Base-by-base conservation (phyloP, 2,797 vertebrate species). In the Melanotaenia maccullochi region DNA sequence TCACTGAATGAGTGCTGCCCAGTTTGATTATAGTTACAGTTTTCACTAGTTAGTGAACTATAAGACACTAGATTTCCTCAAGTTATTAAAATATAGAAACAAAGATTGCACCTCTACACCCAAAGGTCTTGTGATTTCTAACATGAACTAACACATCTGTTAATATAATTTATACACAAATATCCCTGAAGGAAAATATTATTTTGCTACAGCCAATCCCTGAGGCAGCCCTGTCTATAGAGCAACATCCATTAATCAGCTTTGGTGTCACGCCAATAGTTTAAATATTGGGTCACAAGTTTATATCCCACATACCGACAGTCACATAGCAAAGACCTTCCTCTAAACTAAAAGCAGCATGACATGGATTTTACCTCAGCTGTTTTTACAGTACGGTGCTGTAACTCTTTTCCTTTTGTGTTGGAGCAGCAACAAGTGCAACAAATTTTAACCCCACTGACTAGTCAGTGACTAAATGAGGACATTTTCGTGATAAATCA, bases 271-370 rank as follows among this genome's bases (percentile, higher is more conserved):
- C 25, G 25, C 18, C 25, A 55, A 55, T 25, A 44, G 30, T 35
- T 47, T 13, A 35, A 71, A 40, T 64, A 54, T 69, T 69, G 52
- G 65, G 63, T 55, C 28, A 38, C 47, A 57, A 25, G 30, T 64
- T 56, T 49, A 36, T 25, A 63, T 47, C 36, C 35, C 18, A 42
- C 18, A 25, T 30, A 60, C 60, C 18, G 44, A 32, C 32, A 0
- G 4, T 60, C 14, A 63, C 6, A 35, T 1, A 24, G 14, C 38
- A 65, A 71, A 60, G 30, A 63, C 35, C 8, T 24, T 20, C 40
- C 24, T 62, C 20, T 18, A 74, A 38, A 66, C 51, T 65, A 58
- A 72, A 63, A 42, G 47, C 54, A 61, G 14, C 56, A 40, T 72
- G 20, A 52, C 18, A 38, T 56, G 9, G 5, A 20, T 55, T 24